Conservation (phyloP, 2,797 vertebrate genomes). For the Meriones psammophilus region DNA sequence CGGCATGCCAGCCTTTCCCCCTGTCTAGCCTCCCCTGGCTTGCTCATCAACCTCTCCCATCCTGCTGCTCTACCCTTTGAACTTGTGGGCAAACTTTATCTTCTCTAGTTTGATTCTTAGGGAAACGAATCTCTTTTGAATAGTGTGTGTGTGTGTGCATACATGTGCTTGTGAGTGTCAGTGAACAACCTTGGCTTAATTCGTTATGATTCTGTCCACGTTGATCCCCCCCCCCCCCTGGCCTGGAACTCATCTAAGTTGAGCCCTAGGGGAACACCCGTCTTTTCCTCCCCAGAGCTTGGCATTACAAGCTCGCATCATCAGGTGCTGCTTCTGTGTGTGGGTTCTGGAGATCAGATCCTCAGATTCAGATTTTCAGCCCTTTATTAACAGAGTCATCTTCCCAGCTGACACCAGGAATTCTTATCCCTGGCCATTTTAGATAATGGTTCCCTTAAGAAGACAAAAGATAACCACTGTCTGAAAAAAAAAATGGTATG, state of each 20-base stretch:
- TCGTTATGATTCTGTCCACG: neutral
- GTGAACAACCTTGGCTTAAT: neutral
- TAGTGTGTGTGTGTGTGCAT: neutral
- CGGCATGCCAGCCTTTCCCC: too few species aligned
- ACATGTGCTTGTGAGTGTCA: neutral
- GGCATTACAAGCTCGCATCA: neutral
- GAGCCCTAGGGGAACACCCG: neutral
- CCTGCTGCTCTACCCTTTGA: neutral
- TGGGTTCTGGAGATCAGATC: neutral
- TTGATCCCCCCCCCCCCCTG: neutral
- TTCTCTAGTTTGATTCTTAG: constrained; percentile 25
- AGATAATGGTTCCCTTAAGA: neutral
- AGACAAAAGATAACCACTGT: neutral
- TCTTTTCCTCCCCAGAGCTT: too few species aligned
- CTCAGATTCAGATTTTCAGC: neutral
- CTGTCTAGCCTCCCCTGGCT: neutral
- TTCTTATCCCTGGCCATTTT: neutral
- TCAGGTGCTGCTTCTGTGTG: neutral
- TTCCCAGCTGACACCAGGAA: neutral
- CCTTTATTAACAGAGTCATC: neutral
- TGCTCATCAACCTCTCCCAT: neutral
- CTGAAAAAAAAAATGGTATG: neutral
- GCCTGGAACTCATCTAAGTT: neutral
- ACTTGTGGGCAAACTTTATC: neutral
- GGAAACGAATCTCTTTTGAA: too few species aligned